These are phyloP conservation scores for Sialis lutaria DNA, from an alignment of 2,888 invertebrate species.

Conservation along the genomic window DNA sequence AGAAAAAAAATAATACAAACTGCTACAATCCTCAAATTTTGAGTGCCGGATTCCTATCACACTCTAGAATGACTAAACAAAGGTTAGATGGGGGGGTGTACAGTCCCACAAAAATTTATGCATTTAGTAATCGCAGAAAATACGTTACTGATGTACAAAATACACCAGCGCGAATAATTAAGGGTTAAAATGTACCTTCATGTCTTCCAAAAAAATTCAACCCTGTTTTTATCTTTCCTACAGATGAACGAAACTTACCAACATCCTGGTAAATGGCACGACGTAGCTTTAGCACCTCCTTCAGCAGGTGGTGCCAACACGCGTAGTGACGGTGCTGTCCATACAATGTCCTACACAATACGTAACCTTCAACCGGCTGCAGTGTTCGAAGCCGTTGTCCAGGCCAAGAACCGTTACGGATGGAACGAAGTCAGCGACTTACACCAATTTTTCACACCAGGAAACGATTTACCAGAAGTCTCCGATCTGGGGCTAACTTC, in stretches of 20 bases:
- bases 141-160: too few relatives aligned
- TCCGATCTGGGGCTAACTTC: constrained; percentile 3
- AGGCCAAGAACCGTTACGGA: constrained; percentile 56
- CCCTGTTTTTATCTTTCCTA: constrained; percentile 11
- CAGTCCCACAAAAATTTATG: too few relatives aligned
- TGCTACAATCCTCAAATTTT: too few relatives aligned
- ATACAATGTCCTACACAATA: constrained; percentile 46
- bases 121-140: too few relatives aligned
- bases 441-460: constrained; percentile 53
- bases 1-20: too few relatives aligned
- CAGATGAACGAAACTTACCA: constrained; percentile 58
- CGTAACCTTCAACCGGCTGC: constrained; percentile 43
- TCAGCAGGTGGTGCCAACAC: constrained; percentile 21
- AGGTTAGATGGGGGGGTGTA: too few relatives aligned
- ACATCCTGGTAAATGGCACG: constrained; percentile 53
- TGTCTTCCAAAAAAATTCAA: too few relatives aligned
- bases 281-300: constrained; percentile 35
- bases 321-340: constrained; percentile 27
- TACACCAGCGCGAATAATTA: too few relatives aligned
- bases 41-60: too few relatives aligned
- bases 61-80: too few relatives aligned
- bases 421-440: constrained; percentile 54
- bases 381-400: constrained; percentile 55
- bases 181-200: too few relatives aligned
- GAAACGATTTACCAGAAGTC: constrained; percentile 14